Percentiles rank a stretch among this genome's conserved stretches.
phyloP scores from a whole-genome alignment of 2,888 invertebrate species.

The Biston stratarius region DNA sequence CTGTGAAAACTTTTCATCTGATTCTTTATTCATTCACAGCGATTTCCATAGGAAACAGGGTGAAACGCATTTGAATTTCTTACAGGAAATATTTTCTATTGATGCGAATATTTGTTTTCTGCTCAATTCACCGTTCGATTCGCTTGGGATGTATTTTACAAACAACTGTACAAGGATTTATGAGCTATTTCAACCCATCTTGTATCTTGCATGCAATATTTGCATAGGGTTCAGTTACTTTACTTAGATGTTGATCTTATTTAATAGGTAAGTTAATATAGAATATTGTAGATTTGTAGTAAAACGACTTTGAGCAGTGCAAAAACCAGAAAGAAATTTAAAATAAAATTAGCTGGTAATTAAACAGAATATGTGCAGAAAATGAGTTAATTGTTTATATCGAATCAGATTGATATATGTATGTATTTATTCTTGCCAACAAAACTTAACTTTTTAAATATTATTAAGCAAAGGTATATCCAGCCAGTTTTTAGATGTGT shows the following conservation, averaged over 20 bases:
- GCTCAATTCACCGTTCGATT: slow-evolving; percentile 55
- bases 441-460: no score
- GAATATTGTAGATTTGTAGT: background rate
- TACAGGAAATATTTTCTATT: slow-evolving; percentile 65
- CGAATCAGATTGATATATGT: no score
- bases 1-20: slow-evolving; percentile 55
- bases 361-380: no score
- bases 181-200: slow-evolving; percentile 19
- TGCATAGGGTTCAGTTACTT: background rate
- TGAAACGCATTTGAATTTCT: slow-evolving; percentile 72
- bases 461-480: no score
- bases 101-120: slow-evolving; percentile 73
- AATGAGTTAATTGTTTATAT: no score
- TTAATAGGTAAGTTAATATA: background rate
- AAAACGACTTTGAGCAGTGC: no score
- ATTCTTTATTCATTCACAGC: slow-evolving; percentile 74
- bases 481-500: no score
- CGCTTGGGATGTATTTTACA: slow-evolving; percentile 64
- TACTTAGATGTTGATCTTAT: background rate
- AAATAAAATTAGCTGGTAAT: no score
- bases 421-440: no score
- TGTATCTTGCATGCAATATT: slow-evolving; percentile 7
- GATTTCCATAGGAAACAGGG: slow-evolving; percentile 74
- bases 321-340: no score
- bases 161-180: slow-evolving; percentile 45